A percentile compares a stretch with the other conserved stretches of the same genome.
Conservation (phyloP, 2,797 vertebrate genomes). For the Pyrocephalus nanus region DNA sequence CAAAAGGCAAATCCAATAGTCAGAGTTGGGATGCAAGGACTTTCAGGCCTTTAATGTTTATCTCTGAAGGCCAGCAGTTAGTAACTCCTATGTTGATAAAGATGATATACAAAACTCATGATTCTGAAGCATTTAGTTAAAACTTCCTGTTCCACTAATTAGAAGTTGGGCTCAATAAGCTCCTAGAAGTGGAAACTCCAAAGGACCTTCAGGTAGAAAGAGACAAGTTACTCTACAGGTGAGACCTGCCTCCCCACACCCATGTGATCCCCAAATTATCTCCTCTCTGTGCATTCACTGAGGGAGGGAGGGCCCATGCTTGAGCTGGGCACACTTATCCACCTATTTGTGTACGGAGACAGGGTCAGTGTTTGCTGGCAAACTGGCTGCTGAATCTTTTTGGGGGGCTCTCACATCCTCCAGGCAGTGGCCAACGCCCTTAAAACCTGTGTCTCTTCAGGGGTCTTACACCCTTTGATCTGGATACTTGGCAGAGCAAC, state of each 20-base stretch:
- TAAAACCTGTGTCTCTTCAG: not conserved
- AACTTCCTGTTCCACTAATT: not conserved
- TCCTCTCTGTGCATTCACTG: not conserved
- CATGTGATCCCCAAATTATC: not conserved
- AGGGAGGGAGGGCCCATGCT: not conserved
- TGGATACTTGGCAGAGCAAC: not conserved
- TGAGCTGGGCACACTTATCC: not conserved
- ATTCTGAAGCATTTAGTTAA: not conserved
- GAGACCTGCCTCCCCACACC: not conserved
- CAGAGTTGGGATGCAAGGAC: not conserved
- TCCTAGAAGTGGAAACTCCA: not conserved
- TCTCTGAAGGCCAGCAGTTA: not conserved
- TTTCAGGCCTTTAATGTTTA: not conserved
- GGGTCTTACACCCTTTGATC: not conserved
- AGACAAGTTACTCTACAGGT: not conserved
- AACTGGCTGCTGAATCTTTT: not conserved
- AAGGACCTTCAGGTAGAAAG: not conserved
- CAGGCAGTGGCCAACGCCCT: not conserved
- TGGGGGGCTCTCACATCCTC: fast-evolving
- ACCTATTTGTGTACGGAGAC: not conserved
- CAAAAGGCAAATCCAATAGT: not conserved
- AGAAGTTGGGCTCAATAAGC: not conserved
- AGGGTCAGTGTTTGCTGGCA: not conserved
- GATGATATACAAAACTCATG: not conserved
- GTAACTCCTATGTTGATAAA: not conserved